Base-by-base conservation (phyloP, 2,888 invertebrate genomes). In the Cantharis lateralis region DNA sequence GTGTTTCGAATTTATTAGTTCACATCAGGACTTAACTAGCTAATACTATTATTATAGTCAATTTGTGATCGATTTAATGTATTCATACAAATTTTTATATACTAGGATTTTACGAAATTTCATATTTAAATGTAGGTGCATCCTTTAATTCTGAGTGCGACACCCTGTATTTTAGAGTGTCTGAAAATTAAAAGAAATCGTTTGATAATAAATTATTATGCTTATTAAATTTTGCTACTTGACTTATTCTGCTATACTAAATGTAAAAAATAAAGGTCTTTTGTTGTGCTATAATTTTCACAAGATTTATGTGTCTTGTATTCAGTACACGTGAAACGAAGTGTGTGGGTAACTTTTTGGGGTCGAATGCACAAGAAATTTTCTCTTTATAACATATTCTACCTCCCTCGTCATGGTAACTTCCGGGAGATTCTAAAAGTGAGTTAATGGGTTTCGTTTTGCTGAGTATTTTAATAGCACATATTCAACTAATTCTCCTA, bases 331-430 rank as follows among this genome's bases (percentile, higher is more conserved):
- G 73, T 72, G 75, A 78, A 75, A 75, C 75, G 75, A 75, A 73
- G 75, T 75, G 73, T 83, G 83, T 83, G 81, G 80, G 82, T 82
- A 81, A 82, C 82, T 77, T 74, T 77, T 74, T 74, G 77, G 71
- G 77, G 77, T 77, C 77, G 68, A 77, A 68, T 71, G 77, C 77
- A 77, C 77, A 77, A 66, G 74, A 71, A 74, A 77, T 77, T 74
- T 71, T 77, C 74, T 70, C 77, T 77, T 77, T 77, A 77, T 73
- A 73, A 71, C 77, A 66, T 73, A 73, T 73, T 77, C 77, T 72
- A 71, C 68, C 72, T 72, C 62, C 72, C 77, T 73, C 77, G 71
- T 70, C 70, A 71, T 64, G 77, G 77, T 71, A 74, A 74, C 71
- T 70, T 73, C 61, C 71, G 72, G 70, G 62, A 69, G 72, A 72